phyloP scores from a whole-genome alignment of 2,888 invertebrate genomes.

The Carabus problematicus region DNA sequence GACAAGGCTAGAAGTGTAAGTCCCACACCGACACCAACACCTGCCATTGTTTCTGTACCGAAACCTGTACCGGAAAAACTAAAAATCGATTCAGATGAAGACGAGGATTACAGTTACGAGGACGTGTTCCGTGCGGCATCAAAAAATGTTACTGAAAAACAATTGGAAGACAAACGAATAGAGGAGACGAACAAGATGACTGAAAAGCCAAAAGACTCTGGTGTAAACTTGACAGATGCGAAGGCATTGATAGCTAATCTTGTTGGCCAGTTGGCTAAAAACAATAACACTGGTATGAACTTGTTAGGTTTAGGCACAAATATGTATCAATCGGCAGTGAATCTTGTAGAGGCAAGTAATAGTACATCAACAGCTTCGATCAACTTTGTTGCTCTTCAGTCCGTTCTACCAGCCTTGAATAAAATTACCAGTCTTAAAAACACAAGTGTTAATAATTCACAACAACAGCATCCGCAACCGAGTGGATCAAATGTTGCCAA shows the following conservation, averaged over 20 bases:
- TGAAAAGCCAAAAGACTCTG: conserved; percentile 54
- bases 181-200: conserved; percentile 56
- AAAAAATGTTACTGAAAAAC: conserved; percentile 73
- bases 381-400: too few relatives aligned
- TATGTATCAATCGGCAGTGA: not conserved
- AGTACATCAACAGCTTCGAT: too few relatives aligned
- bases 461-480: too few relatives aligned
- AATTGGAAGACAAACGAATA: conserved; percentile 66
- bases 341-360: not conserved
- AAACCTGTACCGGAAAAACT: conserved; percentile 55
- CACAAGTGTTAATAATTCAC: too few relatives aligned
- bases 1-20: conserved; percentile 44
- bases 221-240: conserved; percentile 63
- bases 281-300: conserved; percentile 33
- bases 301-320: conserved; percentile 25
- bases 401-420: too few relatives aligned
- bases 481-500: too few relatives aligned
- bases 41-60: conserved; percentile 17
- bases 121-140: conserved; percentile 81
- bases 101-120: conserved; percentile 84
- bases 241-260: conserved; percentile 69
- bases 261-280: conserved; percentile 60
- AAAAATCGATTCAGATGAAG: conserved; percentile 69
- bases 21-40: conserved; percentile 49
- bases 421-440: too few relatives aligned